phyloP scores from a whole-genome alignment of 2,888 invertebrate species.

The Sarcophaga variegata region DNA sequence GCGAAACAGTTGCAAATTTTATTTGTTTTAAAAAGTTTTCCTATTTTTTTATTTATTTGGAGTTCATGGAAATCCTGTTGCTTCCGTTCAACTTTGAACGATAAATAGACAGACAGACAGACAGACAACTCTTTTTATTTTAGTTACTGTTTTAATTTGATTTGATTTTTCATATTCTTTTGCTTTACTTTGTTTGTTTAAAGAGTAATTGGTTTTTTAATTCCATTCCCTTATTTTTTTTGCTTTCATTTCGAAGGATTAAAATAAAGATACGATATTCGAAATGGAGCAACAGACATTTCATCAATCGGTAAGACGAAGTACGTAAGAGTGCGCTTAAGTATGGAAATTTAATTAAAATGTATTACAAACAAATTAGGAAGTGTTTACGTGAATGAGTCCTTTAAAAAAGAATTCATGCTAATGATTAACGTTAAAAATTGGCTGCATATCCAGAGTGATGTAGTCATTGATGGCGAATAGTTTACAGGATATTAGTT shows the following conservation, averaged over 20 bases:
- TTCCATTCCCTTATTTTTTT: not conserved
- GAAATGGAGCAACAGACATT: constrained; percentile 76
- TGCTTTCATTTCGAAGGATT: no score
- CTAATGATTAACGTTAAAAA: no score
- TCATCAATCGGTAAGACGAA: constrained; percentile 75
- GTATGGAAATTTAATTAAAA: no score
- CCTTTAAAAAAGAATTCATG: no score
- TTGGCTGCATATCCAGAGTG: no score
- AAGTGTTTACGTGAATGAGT: no score
- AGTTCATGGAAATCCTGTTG: constrained; percentile 20
- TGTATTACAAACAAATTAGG: no score
- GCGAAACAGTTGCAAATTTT: not conserved
- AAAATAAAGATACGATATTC: not conserved
- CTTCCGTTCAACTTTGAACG: constrained; percentile 1
- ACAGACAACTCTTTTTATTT: constrained; percentile 17
- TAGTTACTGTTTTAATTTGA: not conserved
- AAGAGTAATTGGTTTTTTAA: constrained; percentile 9
- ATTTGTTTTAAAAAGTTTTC: not conserved
- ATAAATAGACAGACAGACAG: no score
- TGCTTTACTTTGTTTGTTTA: constrained; percentile 34
- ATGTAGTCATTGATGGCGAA: no score
- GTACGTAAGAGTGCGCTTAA: constrained; percentile 65
- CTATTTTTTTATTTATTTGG: not conserved
- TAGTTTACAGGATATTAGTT: no score
- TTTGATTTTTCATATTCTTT: not conserved